Evolutionary conservation across 2,888 invertebrate genomes (phyloP), one percentile per base, ranked within the genome.

Genomic region (Chymomyza procnemis): DNA sequence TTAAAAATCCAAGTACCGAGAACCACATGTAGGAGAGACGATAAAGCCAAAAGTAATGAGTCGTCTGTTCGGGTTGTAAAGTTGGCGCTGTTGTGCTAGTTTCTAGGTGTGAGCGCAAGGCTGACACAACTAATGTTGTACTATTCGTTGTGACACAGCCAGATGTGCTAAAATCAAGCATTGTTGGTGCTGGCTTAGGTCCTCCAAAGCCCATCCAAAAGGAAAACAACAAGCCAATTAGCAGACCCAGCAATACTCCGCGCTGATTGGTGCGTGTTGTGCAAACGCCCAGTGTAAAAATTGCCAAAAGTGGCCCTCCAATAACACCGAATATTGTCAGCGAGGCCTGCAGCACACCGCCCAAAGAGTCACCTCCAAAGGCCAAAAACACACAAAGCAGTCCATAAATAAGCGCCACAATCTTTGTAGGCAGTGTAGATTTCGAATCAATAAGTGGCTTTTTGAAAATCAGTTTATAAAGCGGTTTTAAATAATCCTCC

Each of bases 151-250:
- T 2, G 4, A 58, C 67, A 78, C 95, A 96, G 22, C 93, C 94
- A 3, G 92, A 92, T 0, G 92, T 92, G 50, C 92, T 92, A 3
- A 94, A 91, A 0, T 94, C 93, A 50, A 96, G 88, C 54, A 90
- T 91, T 8, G 90, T 88, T 1, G 93, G 88, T 0, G 91, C 88
- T 0, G 95, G 95, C 75, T 95, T 94, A 0, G 96, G 94, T 1
- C 94, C 94, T 0, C 96, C 97, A 89, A 97, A 96, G 60, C 96
- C 97, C 79, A 97, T 94, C 95, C 96, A 96, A 55, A 97, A 92
- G 0, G 95, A 94, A 67, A 96, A 89, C 0, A 92, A 88, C 66
- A 97, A 92, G 0, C 96, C 95, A 9, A 91, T 80, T 0, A 94
- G 61, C 5, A 96, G 91, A 0, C 95, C 96, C 19, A 92, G 78